Percentiles rank a stretch among this genome's conserved stretches.
These are phyloP conservation scores for Xiphias gladius DNA, from an alignment of 2,113 vertebrate species.

Conservation along the genomic window DNA sequence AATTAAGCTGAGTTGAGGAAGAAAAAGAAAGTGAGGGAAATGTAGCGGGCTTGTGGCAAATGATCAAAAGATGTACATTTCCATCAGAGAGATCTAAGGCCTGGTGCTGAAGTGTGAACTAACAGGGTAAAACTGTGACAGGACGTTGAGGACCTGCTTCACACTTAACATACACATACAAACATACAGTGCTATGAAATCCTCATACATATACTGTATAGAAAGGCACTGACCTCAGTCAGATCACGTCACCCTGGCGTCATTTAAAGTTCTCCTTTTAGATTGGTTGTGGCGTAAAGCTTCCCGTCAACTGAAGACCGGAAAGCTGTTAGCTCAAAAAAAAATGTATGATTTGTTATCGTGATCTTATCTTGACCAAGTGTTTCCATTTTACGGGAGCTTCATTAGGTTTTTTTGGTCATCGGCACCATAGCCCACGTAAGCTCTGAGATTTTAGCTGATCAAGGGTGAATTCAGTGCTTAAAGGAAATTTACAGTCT, in stretches of 20 bases:
- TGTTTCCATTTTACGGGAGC: not conserved
- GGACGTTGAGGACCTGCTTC: slow-evolving; percentile 25
- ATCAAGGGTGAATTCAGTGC: too few relatives aligned
- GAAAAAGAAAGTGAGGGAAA: slow-evolving; percentile 44
- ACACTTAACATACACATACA: not conserved
- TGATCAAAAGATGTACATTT: slow-evolving; percentile 72
- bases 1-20: slow-evolving; percentile 54
- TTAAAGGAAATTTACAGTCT: too few relatives aligned
- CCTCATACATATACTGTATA: not conserved
- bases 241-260: not conserved
- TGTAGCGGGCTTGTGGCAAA: slow-evolving; percentile 35
- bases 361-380: not conserved
- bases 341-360: not conserved
- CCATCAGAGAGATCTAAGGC: slow-evolving; percentile 58
- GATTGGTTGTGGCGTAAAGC: not conserved
- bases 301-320: not conserved
- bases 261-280: not conserved
- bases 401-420: not conserved
- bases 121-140: slow-evolving; percentile 54
- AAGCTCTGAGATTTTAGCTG: too few relatives aligned
- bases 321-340: not conserved
- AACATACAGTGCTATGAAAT: not conserved
- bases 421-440: not conserved
- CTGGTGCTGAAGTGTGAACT: slow-evolving; percentile 40
- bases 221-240: too few relatives aligned